Conservation (phyloP, 2,888 invertebrate species). For the Phymatocera aterrima region DNA sequence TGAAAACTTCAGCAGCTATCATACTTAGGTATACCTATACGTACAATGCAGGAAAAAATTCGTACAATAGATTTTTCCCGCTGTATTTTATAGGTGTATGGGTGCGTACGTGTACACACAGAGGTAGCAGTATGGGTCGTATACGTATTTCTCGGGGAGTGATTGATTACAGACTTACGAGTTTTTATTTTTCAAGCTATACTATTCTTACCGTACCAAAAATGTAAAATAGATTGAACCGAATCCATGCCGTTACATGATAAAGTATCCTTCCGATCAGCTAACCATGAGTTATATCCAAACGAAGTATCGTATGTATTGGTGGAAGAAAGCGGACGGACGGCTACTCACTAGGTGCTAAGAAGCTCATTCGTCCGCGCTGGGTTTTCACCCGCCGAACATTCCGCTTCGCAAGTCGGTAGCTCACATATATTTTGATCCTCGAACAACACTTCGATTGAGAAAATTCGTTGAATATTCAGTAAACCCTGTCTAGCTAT, state of each 20-base stretch:
- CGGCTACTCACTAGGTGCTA: constrained; percentile 30
- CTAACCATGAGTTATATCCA: constrained; percentile 33
- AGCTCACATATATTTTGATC: background rate
- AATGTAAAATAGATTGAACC: constrained; percentile 35
- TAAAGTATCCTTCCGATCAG: constrained; percentile 39
- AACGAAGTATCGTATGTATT: background rate
- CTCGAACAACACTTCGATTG: constrained; percentile 26
- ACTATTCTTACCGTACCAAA: background rate
- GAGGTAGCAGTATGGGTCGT: too few species aligned
- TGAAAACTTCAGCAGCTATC: too few species aligned
- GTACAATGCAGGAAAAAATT: too few species aligned
- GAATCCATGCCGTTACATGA: constrained; percentile 34
- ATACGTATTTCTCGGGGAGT: background rate
- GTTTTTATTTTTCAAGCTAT: constrained; percentile 27
- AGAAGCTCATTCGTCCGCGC: constrained; percentile 37
- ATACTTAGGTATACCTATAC: too few species aligned
- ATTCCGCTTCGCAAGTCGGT: background rate
- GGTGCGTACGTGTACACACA: too few species aligned
- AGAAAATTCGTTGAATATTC: constrained; percentile 14
- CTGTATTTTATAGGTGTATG: too few species aligned
- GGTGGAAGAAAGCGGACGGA: constrained; percentile 7
- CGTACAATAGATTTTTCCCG: too few species aligned
- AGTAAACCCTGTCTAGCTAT: background rate
- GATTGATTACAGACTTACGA: constrained; percentile 14
- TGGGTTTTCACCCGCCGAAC: constrained; percentile 3